Conservation (phyloP, 1,140 invertebrate genomes). For the Dryas iulia region DNA sequence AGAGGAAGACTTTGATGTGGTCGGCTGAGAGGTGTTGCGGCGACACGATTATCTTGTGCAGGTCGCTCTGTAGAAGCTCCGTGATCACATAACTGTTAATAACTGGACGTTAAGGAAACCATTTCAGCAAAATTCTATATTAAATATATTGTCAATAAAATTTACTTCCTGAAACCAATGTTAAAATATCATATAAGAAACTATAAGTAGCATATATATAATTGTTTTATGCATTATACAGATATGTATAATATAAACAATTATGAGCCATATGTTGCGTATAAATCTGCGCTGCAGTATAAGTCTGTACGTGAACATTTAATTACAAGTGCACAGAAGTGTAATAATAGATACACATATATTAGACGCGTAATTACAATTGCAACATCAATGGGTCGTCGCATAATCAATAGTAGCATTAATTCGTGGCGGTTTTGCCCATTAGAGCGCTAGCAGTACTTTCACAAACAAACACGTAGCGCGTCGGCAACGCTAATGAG, state of each 20-base stretch:
- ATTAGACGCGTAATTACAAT: background rate
- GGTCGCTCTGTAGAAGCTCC: conserved; percentile 98
- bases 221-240: too few species aligned
- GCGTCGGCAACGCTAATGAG: conserved; percentile 30
- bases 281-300: too few species aligned
- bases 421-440: conserved; percentile 23
- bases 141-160: too few species aligned
- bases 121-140: too few species aligned
- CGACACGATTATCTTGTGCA: conserved; percentile 99
- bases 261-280: too few species aligned
- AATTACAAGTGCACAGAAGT: background rate
- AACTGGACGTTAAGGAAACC: background rate
- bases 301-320: conserved; percentile 7
- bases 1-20: conserved; percentile 99
- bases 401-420: conserved; percentile 17
- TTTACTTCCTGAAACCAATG: too few species aligned
- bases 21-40: conserved; percentile 98
- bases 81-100: conserved; percentile 97
- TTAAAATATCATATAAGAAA: too few species aligned
- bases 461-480: conserved; percentile 26
- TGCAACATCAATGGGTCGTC: background rate
- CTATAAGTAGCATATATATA: too few species aligned
- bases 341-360: background rate
- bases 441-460: conserved; percentile 19
- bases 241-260: too few species aligned